Conservation (phyloP, 2,113 vertebrate species). For the Marmota flaviventris region DNA sequence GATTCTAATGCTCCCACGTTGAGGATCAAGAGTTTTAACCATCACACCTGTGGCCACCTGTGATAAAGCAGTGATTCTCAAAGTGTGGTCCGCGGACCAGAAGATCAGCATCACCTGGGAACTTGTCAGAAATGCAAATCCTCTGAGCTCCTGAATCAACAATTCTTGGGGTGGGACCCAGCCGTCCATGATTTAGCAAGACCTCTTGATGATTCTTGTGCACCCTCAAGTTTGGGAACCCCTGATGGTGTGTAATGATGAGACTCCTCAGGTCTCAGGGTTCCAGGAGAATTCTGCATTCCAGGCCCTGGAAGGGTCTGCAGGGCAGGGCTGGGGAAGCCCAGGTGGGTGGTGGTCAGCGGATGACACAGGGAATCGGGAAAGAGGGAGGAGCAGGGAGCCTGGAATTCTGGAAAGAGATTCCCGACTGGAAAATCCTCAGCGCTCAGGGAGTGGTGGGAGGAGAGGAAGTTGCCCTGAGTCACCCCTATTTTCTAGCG, state of each 20-base stretch:
- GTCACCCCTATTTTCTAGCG: slow-evolving; percentile 16
- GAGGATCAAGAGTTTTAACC: background rate
- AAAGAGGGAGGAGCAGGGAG: background rate
- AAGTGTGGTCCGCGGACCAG: background rate
- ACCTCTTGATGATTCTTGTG: background rate
- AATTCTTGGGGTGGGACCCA: background rate
- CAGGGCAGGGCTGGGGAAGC: background rate
- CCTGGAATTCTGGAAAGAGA: background rate
- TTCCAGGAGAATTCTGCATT: background rate
- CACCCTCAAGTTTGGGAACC: background rate
- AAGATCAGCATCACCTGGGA: background rate
- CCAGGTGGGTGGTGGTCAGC: background rate
- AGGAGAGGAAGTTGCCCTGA: slow-evolving; percentile 15
- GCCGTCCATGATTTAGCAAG: background rate
- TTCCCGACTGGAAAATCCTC: background rate
- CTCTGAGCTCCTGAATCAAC: background rate
- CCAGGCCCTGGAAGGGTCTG: background rate
- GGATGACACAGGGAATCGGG: slow-evolving; percentile 15
- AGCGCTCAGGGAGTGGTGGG: background rate
- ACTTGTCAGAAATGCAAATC: background rate
- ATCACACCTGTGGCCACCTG: background rate
- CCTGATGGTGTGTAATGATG: too few relatives aligned
- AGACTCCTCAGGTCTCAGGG: background rate
- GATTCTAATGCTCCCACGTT: background rate
- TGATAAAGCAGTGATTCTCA: background rate